Evolutionary conservation across 1,140 invertebrate genomes (phyloP).

Genomic region (Cephus cinctus): DNA sequence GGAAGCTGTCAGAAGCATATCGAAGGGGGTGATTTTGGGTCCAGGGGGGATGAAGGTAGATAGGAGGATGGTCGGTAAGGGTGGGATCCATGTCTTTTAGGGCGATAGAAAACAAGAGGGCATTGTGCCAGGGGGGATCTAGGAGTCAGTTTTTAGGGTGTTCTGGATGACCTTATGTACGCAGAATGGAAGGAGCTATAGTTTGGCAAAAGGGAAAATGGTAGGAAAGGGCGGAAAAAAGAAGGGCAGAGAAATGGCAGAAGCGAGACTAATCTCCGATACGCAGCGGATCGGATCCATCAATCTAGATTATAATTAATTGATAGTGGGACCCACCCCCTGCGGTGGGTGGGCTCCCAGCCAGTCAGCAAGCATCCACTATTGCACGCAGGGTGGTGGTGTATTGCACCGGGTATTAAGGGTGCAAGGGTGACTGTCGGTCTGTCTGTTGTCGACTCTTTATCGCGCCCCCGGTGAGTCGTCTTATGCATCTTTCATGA

Average conservation of each 20-base stretch:
- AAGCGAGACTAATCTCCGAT: constrained; percentile 53
- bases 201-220: background rate
- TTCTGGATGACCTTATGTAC: background rate
- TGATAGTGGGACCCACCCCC: constrained; percentile 49
- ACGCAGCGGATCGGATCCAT: constrained; percentile 50
- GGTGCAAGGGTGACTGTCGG: constrained; percentile 53
- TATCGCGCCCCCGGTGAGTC: constrained; percentile 59
- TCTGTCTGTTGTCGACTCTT: constrained; percentile 60
- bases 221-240: constrained; percentile 19
- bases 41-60: background rate
- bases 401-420: constrained; percentile 55
- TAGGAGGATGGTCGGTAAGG: too few species aligned
- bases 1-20: background rate
- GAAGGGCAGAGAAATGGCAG: constrained; percentile 28
- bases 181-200: background rate
- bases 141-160: background rate
- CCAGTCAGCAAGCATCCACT: constrained; percentile 3
- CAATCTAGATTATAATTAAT: constrained; percentile 60
- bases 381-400: constrained; percentile 27
- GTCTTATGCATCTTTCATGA: constrained; percentile 60
- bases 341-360: constrained; percentile 44
- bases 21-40: background rate
- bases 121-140: too few species aligned
- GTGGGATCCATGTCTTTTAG: too few species aligned
- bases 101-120: background rate